Base-by-base conservation (phyloP, 2,113 vertebrate species). In the Mirza zaza region DNA sequence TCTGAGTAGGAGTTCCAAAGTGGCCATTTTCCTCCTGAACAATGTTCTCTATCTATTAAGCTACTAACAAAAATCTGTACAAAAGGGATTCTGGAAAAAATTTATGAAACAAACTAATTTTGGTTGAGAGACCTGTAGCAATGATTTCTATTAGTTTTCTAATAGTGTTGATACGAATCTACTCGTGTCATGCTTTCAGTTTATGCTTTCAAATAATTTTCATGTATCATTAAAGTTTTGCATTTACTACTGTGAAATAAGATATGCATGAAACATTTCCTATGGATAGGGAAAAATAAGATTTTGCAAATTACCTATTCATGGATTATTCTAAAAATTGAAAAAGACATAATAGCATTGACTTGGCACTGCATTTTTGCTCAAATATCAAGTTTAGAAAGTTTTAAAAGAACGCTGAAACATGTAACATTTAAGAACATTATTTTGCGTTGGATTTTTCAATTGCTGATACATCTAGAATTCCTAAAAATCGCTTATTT, bases 271-370 rank as follows among this genome's bases (percentile, higher is more conserved):
- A 34, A 50, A 52, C 21, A 73, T 86, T 87, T 77, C 57, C 68
- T 65, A 2, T 45, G n/a, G 17, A 11, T 32, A 76, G 1, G 2
- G 7, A 23, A 73, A 88, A 76, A 50, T 23, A 48, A 52, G 17
- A 61, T 63, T 85, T 95, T 67, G 52, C 39, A 42, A 92, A 93
- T 29, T n/a, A 87, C 10, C 29, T 94, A 67, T 68, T 93, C 48
- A 42, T 36, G 32, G 70, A 70, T 11, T 48, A 7, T 65, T 55
- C 67, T 42, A 27, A 55, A 82, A 63, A 76, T 42, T n/a, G 32
- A 45, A 63, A 80, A 50, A 10, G 42, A 48, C 21, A 81, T 29
- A 39, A 8, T 48, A 61, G 8, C 27, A 48, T 17, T 85, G 29
- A 48, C 13, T 20, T 18, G 23, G 9, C 34, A 29, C 29, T 55